Evolutionary conservation across 2,888 invertebrate species (phyloP), one percentile per base, ranked within the genome.

Genomic region (Scaptomyza tumidula): DNA sequence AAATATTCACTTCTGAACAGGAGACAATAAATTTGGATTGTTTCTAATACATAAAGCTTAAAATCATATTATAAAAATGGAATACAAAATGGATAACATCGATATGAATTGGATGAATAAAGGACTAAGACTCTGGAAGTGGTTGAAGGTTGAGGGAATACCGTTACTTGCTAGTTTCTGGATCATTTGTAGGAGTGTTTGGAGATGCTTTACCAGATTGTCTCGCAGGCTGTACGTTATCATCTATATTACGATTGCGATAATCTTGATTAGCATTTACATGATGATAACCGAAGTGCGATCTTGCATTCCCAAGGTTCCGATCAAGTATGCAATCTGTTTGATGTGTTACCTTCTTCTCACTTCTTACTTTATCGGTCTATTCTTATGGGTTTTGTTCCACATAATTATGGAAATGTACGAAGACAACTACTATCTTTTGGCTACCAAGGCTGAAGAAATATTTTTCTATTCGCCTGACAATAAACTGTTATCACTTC

Each of bases 351-450:
- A 16, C 1, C 0, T 41, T 7, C 0, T 6, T 14, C 9, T 41
- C 9, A 9, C 1, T 1, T 3, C 14, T 0, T 9, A 2, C 9
- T 0, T 41, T 14, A 10, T 10, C 0, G 3, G 0, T 10, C 9
- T 9, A 9, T 10, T 16, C 16, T 16, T 16, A 9, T 41, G 39
- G 14, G 3, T 4, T 0, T 7, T 41, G 39, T 10, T 41, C n/a
- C 9, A 16, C 9, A 10, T 14, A 1, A 41, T 9, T 9, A 41
- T 14, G 39, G 9, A 14, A 16, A 2, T 9, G 1, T 10, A 3
- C 1, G 3, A 2, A 10, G 24, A 3, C 3, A 41, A 10, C 10
- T 16, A 16, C 16, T 41, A 41, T 16, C 16, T 41, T 1, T 1
- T 41, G 41, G 16, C 16, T 16, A 9, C 39, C 9, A 9, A 16